Evolutionary conservation across 2,113 vertebrate genomes (phyloP).

Genomic region (Beaufortia kweichowensis): DNA sequence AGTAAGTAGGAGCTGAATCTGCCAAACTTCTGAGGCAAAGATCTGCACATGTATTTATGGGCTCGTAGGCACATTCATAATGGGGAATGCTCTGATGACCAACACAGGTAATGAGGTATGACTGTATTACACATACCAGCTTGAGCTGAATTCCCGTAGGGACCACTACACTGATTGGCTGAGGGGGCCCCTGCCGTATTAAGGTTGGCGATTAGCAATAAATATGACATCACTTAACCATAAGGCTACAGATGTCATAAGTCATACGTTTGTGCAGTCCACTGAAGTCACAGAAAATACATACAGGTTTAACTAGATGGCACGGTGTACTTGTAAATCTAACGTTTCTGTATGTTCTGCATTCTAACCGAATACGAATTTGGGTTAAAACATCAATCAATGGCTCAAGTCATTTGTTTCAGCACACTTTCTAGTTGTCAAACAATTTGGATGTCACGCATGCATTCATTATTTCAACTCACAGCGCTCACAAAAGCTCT

Average conservation of each 20-base stretch:
- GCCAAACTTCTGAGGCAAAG: background rate
- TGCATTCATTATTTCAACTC: conserved; percentile 38
- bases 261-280: background rate
- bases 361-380: conserved; percentile 1
- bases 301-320: background rate
- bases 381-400: background rate
- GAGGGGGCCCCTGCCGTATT: conserved; percentile 29
- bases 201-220: conserved; percentile 49
- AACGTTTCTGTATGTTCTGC: background rate
- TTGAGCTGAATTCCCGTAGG: conserved; percentile 35
- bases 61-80: conserved; percentile 14
- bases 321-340: background rate
- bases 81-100: conserved; percentile 43
- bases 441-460: conserved; percentile 18
- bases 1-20: conserved; percentile 1
- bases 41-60: conserved; percentile 42
- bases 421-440: background rate
- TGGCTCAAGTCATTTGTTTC: background rate
- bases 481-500: conserved; percentile 20
- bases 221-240: conserved; percentile 54
- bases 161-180: conserved; percentile 33
- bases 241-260: background rate
- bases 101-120: conserved; percentile 55
- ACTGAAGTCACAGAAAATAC: conserved; percentile 7
- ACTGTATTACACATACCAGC: conserved; percentile 53